Evolutionary conservation across 1,140 invertebrate genomes (phyloP).

Genomic region (Holcopasites calliopsidis): DNA sequence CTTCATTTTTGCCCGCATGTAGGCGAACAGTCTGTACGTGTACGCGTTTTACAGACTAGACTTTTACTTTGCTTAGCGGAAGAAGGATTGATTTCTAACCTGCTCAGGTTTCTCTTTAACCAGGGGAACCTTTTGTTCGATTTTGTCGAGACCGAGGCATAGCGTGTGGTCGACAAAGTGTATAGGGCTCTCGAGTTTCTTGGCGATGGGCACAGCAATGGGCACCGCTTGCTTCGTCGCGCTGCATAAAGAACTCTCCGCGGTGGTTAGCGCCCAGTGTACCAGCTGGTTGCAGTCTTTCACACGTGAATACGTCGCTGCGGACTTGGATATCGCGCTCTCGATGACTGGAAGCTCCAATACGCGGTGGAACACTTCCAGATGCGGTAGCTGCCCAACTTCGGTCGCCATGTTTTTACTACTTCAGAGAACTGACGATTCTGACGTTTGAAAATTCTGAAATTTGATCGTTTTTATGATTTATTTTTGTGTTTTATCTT

Average conservation of each 20-base stretch:
- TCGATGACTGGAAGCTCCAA: conserved; percentile 81
- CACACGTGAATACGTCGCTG: conserved; percentile 81
- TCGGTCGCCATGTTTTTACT: conserved; percentile 58
- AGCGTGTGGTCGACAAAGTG: conserved; percentile 84
- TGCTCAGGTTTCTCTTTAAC: conserved; percentile 85
- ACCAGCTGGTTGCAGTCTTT: conserved; percentile 80
- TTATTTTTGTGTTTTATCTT: not conserved
- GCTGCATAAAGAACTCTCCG: conserved; percentile 83
- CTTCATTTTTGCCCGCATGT: too few species aligned
- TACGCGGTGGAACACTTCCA: conserved; percentile 81
- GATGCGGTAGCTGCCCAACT: conserved; percentile 73
- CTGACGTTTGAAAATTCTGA: not conserved
- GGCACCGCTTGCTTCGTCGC: conserved; percentile 83
- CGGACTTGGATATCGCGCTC: conserved; percentile 80
- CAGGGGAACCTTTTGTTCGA: conserved; percentile 85
- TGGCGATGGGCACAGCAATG: conserved; percentile 80
- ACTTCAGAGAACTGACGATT: not conserved
- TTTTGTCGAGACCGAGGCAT: conserved; percentile 83
- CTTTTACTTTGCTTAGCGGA: not conserved
- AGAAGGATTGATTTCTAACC: conserved; percentile 75
- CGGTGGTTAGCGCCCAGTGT: conserved; percentile 84
- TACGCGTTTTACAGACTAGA: not conserved
- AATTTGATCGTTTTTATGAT: not conserved
- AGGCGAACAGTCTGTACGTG: not conserved
- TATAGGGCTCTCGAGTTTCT: conserved; percentile 82